Conservation (phyloP, 64 coral and sea anemone genomes). For the Porites lutea region DNA sequence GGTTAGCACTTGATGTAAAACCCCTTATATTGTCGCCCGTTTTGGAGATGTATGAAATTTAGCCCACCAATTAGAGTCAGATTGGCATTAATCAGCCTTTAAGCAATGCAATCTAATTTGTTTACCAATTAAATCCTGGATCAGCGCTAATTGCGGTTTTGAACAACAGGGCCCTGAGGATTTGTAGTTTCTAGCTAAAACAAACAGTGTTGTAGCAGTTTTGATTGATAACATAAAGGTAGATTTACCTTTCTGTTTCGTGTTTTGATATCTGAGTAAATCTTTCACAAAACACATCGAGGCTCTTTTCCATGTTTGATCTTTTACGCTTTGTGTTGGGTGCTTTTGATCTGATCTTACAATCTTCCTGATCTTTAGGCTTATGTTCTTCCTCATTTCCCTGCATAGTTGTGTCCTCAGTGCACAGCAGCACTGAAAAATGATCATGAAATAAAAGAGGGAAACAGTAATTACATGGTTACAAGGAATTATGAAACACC, state of each 20-base stretch:
- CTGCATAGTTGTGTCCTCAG: slow-evolving; percentile 14
- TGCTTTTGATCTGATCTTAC: slow-evolving; percentile 2
- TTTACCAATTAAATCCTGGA: too few relatives aligned
- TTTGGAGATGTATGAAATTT: background rate
- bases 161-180: too few relatives aligned
- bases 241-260: background rate
- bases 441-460: background rate
- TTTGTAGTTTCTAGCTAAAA: background rate
- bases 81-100: slow-evolving; percentile 2
- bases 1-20: slow-evolving; percentile 8
- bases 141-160: too few relatives aligned
- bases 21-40: background rate
- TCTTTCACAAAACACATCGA: background rate
- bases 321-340: slow-evolving; percentile 4
- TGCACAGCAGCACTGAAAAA: background rate
- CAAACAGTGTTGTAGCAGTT: too few relatives aligned
- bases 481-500: background rate
- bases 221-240: background rate
- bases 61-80: too few relatives aligned
- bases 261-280: background rate
- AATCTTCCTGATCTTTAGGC: slow-evolving; percentile 21
- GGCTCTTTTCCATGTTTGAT: slow-evolving; percentile 17
- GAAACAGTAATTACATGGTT: background rate
- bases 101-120: slow-evolving; percentile 3
- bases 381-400: slow-evolving; percentile 24